phyloP scores from a whole-genome alignment of 1,140 invertebrate genomes.

The Brachionus manjavacas region DNA sequence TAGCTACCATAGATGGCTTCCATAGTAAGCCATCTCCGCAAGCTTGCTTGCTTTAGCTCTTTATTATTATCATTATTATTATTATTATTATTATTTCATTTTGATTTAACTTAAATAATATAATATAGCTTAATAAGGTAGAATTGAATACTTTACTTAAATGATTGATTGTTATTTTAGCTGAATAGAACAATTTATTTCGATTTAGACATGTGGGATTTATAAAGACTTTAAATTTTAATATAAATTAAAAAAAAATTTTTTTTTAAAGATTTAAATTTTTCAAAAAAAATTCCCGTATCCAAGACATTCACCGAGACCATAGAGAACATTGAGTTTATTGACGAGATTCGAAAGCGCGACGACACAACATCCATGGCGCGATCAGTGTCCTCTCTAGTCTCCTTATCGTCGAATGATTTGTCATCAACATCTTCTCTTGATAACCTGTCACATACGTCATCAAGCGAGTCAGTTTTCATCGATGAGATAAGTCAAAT shows the following conservation, averaged over 20 bases:
- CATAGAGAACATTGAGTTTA: neutral
- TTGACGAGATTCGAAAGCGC: neutral
- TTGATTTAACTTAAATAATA: too few species aligned
- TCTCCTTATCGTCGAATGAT: neutral
- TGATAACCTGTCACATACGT: neutral
- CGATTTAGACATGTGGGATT: too few species aligned
- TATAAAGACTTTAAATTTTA: neutral
- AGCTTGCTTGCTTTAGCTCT: too few species aligned
- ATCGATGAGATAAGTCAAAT: neutral
- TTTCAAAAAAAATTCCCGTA: neutral
- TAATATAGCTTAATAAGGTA: too few species aligned
- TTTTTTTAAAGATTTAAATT: neutral
- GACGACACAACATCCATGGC: neutral
- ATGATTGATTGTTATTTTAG: too few species aligned
- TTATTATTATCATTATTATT: too few species aligned
- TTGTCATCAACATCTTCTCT: neutral
- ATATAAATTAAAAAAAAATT: neutral
- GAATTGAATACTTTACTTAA: too few species aligned
- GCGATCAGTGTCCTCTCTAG: neutral
- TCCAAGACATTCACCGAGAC: conserved; percentile 23
- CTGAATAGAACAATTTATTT: too few species aligned
- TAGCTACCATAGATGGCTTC: too few species aligned
- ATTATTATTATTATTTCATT: too few species aligned
- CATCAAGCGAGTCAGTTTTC: neutral
- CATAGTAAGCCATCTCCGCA: too few species aligned